phyloP scores from a whole-genome alignment of 2,797 vertebrate genomes.

The Limnodromus scolopaceus region DNA sequence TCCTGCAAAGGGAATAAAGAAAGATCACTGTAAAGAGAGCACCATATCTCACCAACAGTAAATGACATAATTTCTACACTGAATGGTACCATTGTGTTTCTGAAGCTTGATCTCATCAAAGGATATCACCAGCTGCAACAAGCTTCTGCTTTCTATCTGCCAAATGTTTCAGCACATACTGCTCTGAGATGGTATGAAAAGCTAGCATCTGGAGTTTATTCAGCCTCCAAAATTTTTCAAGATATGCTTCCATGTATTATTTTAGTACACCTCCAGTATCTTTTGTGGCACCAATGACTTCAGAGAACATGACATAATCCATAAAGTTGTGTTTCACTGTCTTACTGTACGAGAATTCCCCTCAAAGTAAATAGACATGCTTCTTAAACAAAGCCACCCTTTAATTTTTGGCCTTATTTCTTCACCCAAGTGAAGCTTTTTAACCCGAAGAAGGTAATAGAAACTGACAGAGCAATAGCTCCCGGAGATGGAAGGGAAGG shows the following conservation, averaged over 20 bases:
- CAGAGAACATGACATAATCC: neutral
- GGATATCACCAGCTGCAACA: slow-evolving; percentile 40
- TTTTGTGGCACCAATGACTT: neutral
- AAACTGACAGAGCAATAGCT: neutral
- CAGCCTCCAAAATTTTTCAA: neutral
- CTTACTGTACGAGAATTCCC: neutral
- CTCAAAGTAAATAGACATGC: neutral
- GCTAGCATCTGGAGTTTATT: slow-evolving; percentile 35
- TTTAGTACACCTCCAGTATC: neutral
- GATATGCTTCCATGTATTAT: neutral
- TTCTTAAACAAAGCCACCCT: neutral
- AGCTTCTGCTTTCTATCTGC: slow-evolving; percentile 23
- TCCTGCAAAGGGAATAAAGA: neutral
- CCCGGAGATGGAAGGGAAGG: neutral
- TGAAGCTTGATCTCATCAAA: slow-evolving; percentile 37
- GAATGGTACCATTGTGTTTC: slow-evolving; percentile 41
- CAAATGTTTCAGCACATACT: slow-evolving; percentile 29
- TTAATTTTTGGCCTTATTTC: neutral
- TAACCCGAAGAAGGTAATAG: neutral
- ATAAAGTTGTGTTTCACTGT: neutral
- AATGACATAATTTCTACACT: slow-evolving; percentile 26
- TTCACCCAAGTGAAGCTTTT: neutral
- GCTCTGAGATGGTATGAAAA: neutral
- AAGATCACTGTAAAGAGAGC: neutral
- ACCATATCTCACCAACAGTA: neutral